Conservation (phyloP, 2,888 invertebrate genomes). For the Synergus itoensis region DNA sequence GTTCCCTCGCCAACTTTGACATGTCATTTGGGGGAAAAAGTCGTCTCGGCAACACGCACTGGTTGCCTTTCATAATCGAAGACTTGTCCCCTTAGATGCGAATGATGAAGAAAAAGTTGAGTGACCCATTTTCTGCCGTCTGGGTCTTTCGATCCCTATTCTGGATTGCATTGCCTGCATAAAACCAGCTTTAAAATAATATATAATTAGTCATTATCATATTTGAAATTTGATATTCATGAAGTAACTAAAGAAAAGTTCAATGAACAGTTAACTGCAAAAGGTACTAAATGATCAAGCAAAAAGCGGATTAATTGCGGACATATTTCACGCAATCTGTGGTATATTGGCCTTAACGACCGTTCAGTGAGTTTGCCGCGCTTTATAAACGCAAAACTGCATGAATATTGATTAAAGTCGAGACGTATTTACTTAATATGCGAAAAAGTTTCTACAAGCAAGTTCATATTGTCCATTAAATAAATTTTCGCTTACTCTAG, state of each 20-base stretch:
- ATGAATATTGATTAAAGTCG: too few relatives aligned
- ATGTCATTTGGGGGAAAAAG: slow-evolving; percentile 2
- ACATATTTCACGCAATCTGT: slow-evolving; percentile 53
- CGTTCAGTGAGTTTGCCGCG: slow-evolving; percentile 11
- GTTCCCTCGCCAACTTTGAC: background rate
- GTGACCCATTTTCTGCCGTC: slow-evolving; percentile 23
- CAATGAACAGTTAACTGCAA: slow-evolving; percentile 1
- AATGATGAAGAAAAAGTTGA: slow-evolving; percentile 4
- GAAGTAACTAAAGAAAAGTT: slow-evolving; percentile 23
- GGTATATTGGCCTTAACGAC: slow-evolving; percentile 1
- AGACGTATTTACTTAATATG: background rate
- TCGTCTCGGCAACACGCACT: background rate
- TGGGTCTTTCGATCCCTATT: background rate
- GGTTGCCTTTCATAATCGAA: slow-evolving; percentile 9
- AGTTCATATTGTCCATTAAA: background rate
- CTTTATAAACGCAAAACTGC: background rate
- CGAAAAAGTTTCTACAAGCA: background rate
- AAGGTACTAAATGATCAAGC: slow-evolving; percentile 21
- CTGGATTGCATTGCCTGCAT: background rate
- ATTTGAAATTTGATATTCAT: slow-evolving; percentile 11
- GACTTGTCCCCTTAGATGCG: background rate
- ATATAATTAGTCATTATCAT: background rate
- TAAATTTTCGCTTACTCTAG: background rate
- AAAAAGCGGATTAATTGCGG: slow-evolving; percentile 59
- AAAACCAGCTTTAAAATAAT: too few relatives aligned